Base-by-base conservation (phyloP, 53 echinoderm and acorn worm genomes). In the Holothuria leucospilota region DNA sequence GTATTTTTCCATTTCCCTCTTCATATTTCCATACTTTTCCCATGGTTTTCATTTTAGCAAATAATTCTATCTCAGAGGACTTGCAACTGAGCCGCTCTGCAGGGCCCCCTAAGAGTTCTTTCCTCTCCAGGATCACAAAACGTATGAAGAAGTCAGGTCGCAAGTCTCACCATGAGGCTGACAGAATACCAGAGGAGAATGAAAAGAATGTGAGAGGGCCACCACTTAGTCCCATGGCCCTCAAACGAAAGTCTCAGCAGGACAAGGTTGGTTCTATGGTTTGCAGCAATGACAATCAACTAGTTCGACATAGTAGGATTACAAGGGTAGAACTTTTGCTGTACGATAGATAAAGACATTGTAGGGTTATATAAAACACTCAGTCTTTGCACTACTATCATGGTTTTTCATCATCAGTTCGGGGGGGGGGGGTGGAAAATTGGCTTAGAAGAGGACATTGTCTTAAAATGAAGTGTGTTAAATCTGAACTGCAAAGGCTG, bases 71-170 rank as follows among this genome's bases (percentile, higher is more conserved):
- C 16, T 71, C 84, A 16, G 91, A 91, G 64, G 91, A 91, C 49
- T 66, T 56, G 42, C 93, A 85, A n/a, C 29, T 79, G 34, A 58
- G 68, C 16, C 39, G 63, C 84, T 88, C 89, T 58, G 75, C 82
- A 26, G 82, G 93, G 52, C 79, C 71, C 39, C 84, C 95, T 58
- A 93, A 95, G 69, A 66, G 93, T 14, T 93, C 95, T 23, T 87
- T 99, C 85, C 95, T 99, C 18, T 92, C 95, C 4, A 86, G 95
- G 29, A 88, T 99, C 68, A 90, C 92, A 30, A 82, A 87, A 79
- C 87, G 85, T 81, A 90, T 99, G 52, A 92, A 90, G 87, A 95
- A 92, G 67, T 92, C 65, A 18, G 51, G 66, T 52, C 42, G 84
- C 24, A 83, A 42, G 41, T 39, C 59, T 20, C 65, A 64, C 25